Evolutionary conservation across 2,888 invertebrate genomes (phyloP).

Genomic region (Temnothorax ravouxi): DNA sequence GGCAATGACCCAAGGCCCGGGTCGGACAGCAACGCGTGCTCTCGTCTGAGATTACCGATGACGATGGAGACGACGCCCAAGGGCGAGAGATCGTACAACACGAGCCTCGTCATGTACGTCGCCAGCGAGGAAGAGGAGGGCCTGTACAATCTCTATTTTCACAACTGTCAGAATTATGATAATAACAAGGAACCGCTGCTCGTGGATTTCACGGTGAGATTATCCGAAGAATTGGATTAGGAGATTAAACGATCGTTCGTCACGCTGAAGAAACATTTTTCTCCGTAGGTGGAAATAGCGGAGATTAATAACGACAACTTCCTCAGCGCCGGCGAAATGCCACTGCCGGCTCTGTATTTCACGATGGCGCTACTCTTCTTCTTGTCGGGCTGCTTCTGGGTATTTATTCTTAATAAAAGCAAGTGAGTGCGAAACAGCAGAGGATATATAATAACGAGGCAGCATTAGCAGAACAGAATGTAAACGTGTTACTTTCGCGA

Average conservation of each 20-base stretch:
- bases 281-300: constrained; percentile 92
- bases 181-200: constrained; percentile 86
- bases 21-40: constrained; percentile 72
- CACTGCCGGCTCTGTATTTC: constrained; percentile 96
- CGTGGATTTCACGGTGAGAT: constrained; percentile 91
- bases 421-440: constrained; percentile 86
- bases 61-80: constrained; percentile 86
- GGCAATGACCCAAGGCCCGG: constrained; percentile 53
- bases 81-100: constrained; percentile 89
- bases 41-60: constrained; percentile 87
- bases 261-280: constrained; percentile 1
- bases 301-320: constrained; percentile 95
- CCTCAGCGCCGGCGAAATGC: constrained; percentile 98
- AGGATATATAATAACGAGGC: not conserved
- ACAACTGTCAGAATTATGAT: constrained; percentile 94
- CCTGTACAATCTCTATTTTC: constrained; percentile 97
- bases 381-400: constrained; percentile 96
- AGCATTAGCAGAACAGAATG: not conserved
- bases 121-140: constrained; percentile 94
- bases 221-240: not conserved
- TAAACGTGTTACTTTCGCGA: constrained; percentile 3
- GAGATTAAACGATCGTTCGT: not conserved
- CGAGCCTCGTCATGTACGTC: constrained; percentile 92
- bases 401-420: constrained; percentile 94
- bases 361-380: constrained; percentile 97